phyloP scores from a whole-genome alignment of 2,797 vertebrate genomes.

The Carduelis carduelis region DNA sequence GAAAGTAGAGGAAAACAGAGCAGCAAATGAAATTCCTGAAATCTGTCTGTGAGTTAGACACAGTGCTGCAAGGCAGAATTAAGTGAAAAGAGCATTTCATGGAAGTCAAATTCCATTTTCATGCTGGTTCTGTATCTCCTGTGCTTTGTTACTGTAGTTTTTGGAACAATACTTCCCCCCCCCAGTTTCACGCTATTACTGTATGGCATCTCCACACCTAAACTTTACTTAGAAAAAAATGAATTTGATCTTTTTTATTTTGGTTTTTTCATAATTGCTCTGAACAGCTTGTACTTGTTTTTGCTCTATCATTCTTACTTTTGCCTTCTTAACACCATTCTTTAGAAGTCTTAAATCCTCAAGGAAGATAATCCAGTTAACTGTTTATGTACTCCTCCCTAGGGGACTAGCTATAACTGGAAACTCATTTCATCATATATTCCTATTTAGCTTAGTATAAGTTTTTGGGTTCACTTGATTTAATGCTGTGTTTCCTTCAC shows the following conservation, averaged over 20 bases:
- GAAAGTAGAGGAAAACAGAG: not conserved
- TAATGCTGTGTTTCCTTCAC: not conserved
- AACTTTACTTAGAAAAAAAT: not conserved
- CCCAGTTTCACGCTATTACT: not conserved
- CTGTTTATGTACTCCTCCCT: not conserved
- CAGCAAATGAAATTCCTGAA: not conserved
- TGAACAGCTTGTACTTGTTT: not conserved
- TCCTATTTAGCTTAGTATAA: not conserved
- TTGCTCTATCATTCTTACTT: not conserved
- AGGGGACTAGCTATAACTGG: not conserved
- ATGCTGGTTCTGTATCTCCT: not conserved
- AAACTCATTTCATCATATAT: not conserved
- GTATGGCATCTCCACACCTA: not conserved
- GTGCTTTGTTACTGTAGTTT: not conserved
- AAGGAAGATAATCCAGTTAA: not conserved
- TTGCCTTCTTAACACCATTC: not conserved
- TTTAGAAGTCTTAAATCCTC: not conserved
- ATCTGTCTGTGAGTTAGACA: not conserved
- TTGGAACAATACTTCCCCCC: not conserved
- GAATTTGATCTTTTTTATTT: not conserved
- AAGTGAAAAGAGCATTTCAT: not conserved
- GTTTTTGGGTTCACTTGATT: not conserved
- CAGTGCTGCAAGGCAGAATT: not conserved
- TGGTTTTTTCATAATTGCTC: not conserved
- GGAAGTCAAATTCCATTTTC: not conserved